Percentiles rank a stretch among this genome's conserved stretches.
phyloP scores from a whole-genome alignment of 2,797 vertebrate genomes.

The Neosilurus hyrtlii region DNA sequence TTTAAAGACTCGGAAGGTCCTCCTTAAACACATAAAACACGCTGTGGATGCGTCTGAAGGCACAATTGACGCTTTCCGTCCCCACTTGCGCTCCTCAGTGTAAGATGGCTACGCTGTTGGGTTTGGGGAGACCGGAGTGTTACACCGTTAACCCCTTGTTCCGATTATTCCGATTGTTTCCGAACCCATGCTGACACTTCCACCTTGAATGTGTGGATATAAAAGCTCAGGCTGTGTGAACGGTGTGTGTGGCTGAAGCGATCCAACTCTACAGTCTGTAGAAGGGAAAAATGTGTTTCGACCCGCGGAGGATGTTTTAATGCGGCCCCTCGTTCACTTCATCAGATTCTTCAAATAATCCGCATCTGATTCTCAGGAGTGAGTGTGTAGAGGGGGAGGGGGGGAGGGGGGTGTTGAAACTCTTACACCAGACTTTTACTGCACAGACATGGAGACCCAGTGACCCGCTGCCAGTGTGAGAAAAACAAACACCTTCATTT shows the following conservation, averaged over 20 bases:
- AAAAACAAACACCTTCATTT: neutral
- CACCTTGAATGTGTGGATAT: too few relatives aligned
- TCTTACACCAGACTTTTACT: too few relatives aligned
- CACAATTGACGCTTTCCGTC: neutral
- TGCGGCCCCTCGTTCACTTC: neutral
- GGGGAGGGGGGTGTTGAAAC: too few relatives aligned
- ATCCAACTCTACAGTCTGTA: neutral
- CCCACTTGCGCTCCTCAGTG: neutral
- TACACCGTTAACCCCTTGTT: slow-evolving; percentile 6
- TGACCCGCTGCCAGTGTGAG: neutral
- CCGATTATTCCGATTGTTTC: neutral
- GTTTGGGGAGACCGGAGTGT: neutral
- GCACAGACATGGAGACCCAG: too few relatives aligned
- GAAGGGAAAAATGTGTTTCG: neutral
- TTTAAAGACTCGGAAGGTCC: neutral
- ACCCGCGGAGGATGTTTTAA: neutral
- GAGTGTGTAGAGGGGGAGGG: too few relatives aligned
- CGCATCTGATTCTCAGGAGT: too few relatives aligned
- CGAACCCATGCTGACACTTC: too few relatives aligned
- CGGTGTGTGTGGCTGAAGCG: too few relatives aligned
- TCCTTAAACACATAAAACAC: neutral
- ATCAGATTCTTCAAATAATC: too few relatives aligned
- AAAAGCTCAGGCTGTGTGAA: neutral
- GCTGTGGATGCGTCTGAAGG: neutral
- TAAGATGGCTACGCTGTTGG: neutral